Base-by-base conservation (phyloP, 1,140 invertebrate species). In the Cyclina sinensis region DNA sequence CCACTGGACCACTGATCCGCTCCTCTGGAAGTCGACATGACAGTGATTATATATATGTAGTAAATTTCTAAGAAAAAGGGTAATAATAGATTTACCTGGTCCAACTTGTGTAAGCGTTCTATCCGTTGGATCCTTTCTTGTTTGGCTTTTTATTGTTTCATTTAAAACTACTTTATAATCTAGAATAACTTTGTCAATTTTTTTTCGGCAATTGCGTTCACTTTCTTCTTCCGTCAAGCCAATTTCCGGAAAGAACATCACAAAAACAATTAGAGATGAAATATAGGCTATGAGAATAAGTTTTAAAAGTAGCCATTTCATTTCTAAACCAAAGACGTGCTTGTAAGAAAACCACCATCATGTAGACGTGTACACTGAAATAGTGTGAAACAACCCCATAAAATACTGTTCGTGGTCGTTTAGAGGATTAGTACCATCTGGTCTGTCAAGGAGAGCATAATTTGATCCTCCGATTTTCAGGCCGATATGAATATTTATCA, bases 81-180 rank as follows among this genome's bases (percentile, higher is more conserved):
- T n/a, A n/a, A n/a, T n/a, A n/a, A n/a, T n/a, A n/a, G n/a, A 27
- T 21, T n/a, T 78, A 78, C 74, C 74, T 78, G 74, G 74, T 78
- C 74, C 74, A 24, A 30, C 24, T 21, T 78, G 24, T 21, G 12
- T n/a, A 32, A 12, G 14, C 14, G 12, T n/a, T 2, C 24, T 18
- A 30, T 30, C 46, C 0, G 65, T 37, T n/a, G 46, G 39, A 16
- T 16, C 39, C 12, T 46, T 48, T n/a, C 0, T 27, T 16, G 39
- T 32, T 21, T 27, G 39, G 48, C 48, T 76, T n/a, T 48, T 1
- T 24, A 46, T 43, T 1, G 74, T 78, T n/a, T 54, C 4, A 54
- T 78, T 78, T 48, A 78, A 35, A 30, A 46, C 5, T 0, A 9
- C 1, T 18, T 78, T 46, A 54, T 51, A 78, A 32, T 51, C 14